Conservation (phyloP, 2,113 vertebrate genomes). For the Dromaius novaehollandiae region DNA sequence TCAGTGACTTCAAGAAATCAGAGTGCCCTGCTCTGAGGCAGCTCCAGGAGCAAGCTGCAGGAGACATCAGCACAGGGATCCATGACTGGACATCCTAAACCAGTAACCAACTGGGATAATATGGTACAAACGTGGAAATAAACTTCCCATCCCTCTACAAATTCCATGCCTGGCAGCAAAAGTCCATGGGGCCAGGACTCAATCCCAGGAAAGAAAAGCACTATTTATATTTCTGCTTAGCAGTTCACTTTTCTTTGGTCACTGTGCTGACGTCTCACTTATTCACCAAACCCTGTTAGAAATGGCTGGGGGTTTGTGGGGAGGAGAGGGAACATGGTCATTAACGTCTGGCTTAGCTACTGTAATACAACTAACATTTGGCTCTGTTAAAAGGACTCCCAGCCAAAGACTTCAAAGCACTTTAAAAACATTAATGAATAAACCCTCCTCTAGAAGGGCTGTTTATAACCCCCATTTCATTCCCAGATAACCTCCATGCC, state of each 20-base stretch:
- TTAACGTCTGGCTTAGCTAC: slow-evolving; percentile 55
- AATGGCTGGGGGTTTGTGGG: background rate
- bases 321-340: background rate
- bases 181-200: background rate
- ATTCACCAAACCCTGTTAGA: slow-evolving; percentile 41
- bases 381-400: background rate
- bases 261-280: slow-evolving; percentile 57
- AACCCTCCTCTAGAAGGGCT: background rate
- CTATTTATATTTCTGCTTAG: slow-evolving; percentile 61
- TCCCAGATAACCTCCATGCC: slow-evolving; percentile 30
- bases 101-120: background rate
- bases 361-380: background rate
- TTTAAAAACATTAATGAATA: slow-evolving; percentile 48
- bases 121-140: background rate
- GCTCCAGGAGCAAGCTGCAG: background rate
- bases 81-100: background rate
- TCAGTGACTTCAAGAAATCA: background rate
- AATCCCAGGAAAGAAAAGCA: slow-evolving; percentile 3
- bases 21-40: background rate
- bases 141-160: background rate
- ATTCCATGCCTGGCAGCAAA: background rate
- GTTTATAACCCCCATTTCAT: slow-evolving; percentile 45
- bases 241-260: slow-evolving; percentile 48
- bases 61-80: background rate
- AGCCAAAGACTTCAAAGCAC: slow-evolving; percentile 18